Evolutionary conservation across 2,797 vertebrate genomes (phyloP).

Genomic region (Sebastes glaucus): DNA sequence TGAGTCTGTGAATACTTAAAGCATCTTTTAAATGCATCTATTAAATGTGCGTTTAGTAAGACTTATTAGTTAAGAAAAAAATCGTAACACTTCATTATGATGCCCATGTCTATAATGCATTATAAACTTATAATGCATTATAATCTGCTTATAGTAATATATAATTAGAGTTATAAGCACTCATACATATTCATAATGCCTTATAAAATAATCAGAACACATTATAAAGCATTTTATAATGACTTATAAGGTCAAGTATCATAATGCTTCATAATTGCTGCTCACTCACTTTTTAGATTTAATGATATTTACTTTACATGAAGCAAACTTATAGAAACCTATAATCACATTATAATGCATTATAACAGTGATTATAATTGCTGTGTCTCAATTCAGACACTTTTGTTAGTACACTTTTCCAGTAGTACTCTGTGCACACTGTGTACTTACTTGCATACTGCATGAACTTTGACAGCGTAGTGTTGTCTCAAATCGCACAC

Average conservation of each 20-base stretch:
- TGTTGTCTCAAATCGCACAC: background rate
- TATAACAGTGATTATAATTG: background rate
- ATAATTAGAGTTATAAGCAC: fast-evolving
- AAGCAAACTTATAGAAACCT: background rate
- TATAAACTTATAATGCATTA: background rate
- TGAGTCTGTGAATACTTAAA: background rate
- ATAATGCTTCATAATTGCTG: background rate
- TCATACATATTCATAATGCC: background rate
- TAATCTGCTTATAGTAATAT: background rate
- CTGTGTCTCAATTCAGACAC: background rate
- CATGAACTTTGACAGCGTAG: background rate
- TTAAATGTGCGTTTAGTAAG: background rate
- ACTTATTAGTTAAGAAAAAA: background rate
- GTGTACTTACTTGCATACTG: no score
- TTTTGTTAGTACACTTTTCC: background rate
- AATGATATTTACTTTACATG: background rate
- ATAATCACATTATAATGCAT: background rate
- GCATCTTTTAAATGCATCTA: background rate
- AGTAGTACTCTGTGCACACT: no score
- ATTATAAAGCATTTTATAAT: background rate
- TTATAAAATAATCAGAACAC: background rate
- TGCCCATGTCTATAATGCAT: background rate
- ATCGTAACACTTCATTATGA: background rate
- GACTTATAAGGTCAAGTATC: background rate
- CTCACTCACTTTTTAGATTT: background rate